Evolutionary conservation across 2,888 invertebrate species (phyloP).

Genomic region (Caradrina kadenii): DNA sequence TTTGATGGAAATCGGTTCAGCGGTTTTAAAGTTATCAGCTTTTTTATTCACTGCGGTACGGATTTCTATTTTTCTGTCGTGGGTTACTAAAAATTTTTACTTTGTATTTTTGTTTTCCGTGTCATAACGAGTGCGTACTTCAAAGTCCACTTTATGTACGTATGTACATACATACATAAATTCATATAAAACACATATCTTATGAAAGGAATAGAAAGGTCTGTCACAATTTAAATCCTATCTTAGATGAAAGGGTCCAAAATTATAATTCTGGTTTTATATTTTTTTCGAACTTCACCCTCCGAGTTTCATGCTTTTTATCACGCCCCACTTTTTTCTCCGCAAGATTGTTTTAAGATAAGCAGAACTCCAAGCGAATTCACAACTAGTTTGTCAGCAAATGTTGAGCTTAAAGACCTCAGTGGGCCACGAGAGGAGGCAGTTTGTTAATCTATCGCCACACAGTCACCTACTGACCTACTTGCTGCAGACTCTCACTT

Average conservation of each 20-base stretch:
- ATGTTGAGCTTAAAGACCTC: conserved; percentile 56
- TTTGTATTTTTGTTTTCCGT: conserved; percentile 16
- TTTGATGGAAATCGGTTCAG: too few relatives aligned
- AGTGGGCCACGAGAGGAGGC: conserved; percentile 48
- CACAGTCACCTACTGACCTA: conserved; percentile 63
- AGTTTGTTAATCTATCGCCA: conserved; percentile 65
- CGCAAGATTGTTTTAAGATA: conserved; percentile 59
- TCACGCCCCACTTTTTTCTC: conserved; percentile 30
- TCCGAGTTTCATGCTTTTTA: conserved; percentile 31
- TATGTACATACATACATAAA: too few relatives aligned
- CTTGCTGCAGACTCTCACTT: conserved; percentile 57
- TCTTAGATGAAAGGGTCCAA: neutral
- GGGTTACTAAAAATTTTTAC: too few relatives aligned
- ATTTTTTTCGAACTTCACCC: neutral
- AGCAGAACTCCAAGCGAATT: conserved; percentile 54
- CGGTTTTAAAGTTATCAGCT: too few relatives aligned
- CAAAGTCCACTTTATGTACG: conserved; percentile 10
- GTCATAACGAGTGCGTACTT: conserved; percentile 11
- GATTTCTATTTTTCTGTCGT: too few relatives aligned
- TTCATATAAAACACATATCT: too few relatives aligned
- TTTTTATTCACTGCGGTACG: too few relatives aligned
- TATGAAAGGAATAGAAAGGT: too few relatives aligned
- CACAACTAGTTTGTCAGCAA: conserved; percentile 59
- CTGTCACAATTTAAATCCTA: too few relatives aligned
- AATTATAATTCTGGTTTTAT: neutral